Evolutionary conservation across 53 echinoderm and acorn worm genomes (phyloP).

Genomic region (Echinometra lucunter): DNA sequence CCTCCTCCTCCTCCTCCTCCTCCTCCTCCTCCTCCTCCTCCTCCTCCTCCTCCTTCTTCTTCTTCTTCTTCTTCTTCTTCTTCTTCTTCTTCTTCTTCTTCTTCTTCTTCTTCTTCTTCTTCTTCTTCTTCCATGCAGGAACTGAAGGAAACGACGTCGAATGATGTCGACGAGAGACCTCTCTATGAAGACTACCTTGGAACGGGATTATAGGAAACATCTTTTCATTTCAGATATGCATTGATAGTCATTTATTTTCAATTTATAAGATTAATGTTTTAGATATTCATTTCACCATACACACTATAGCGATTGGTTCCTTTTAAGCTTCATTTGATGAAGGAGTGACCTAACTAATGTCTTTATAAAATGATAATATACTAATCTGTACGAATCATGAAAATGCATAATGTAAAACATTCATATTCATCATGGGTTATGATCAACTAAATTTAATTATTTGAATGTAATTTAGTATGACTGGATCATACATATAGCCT

Average conservation of each 20-base stretch:
- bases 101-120: not conserved
- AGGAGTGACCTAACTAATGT: too few species aligned
- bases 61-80: not conserved
- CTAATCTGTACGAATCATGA: too few species aligned
- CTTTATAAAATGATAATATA: too few species aligned
- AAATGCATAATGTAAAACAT: too few species aligned
- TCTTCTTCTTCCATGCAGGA: not conserved
- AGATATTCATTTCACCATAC: not conserved
- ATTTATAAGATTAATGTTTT: not conserved
- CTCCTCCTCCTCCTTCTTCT: not conserved
- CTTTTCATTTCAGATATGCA: not conserved
- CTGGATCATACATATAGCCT: too few species aligned
- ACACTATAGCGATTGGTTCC: not conserved
- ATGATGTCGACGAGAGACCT: slow-evolving; percentile 28
- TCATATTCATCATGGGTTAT: too few species aligned
- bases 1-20: not conserved
- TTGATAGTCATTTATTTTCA: not conserved
- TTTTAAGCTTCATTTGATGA: too few species aligned
- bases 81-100: not conserved
- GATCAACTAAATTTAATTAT: too few species aligned
- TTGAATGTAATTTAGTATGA: too few species aligned
- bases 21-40: not conserved
- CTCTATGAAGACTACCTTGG: slow-evolving; percentile 35
- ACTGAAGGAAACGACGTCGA: not conserved
- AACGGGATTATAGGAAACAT: slow-evolving; percentile 9